Evolutionary conservation across 2,888 invertebrate species (phyloP), one percentile per base, ranked within the genome.

Genomic region (Aspidiotus rigidus): DNA sequence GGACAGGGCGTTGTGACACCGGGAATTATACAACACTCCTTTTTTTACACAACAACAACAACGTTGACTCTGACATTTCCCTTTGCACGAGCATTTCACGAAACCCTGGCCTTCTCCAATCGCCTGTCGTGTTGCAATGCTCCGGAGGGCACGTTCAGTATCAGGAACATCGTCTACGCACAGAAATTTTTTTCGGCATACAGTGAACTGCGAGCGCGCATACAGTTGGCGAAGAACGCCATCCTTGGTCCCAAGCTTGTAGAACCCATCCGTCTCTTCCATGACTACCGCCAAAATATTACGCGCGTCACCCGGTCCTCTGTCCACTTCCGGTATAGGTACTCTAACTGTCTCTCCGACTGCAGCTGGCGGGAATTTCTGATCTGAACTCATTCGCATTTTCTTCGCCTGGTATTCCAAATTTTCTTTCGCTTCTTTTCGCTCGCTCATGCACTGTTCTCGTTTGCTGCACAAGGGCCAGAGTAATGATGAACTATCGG

Each of bases 281-380:
- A 66, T 9, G 44, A 66, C 59, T 53, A 41, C 13, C n/a, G 70
- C 67, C 39, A 71, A 42, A 41, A 70, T 41, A 54, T 64, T 57
- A 54, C 67, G 49, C 42, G 66, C 60, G n/a, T 53, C 66, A 49
- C 62, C 57, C 56, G 39, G 56, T 64, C 61, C 71, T 55, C 61
- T 53, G 54, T 72, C 62, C 49, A 69, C 71, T 9, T 49, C 49
- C 49, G 11, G 49, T 49, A 49, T 11, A 49, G 49, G 49, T 49
- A 49, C 49, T 49, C 49, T 49, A 9, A 49, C 49, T 49, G 49
- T 49, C 10, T 49, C 49, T 11, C 11, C 49, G 49, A 49, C 49
- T 10, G 9, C 11, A 10, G 49, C 11, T 49, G 49, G 49, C 11
- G 49, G 49, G 11, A 49, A 49, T 11, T 49, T 49, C 10, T 49